Evolutionary conservation across 2,888 invertebrate species (phyloP).

Genomic region (Drosophila sordidula): DNA sequence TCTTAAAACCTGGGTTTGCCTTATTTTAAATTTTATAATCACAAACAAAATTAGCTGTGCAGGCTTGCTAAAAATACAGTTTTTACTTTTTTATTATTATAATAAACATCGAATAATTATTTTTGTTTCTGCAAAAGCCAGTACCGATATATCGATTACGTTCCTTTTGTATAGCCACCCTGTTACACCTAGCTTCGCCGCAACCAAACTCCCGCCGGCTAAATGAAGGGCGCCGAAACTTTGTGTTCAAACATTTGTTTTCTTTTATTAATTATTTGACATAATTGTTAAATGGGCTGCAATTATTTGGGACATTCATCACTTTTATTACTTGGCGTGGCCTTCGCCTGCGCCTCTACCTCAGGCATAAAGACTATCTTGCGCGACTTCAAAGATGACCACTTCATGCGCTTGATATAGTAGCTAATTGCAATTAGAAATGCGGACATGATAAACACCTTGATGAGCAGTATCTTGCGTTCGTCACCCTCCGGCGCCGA

Average conservation of each 20-base stretch:
- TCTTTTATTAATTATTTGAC: neutral
- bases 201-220: neutral
- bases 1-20: no score
- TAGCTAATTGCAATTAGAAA: conserved; percentile 87
- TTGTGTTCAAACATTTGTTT: neutral
- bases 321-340: conserved; percentile 4
- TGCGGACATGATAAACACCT: conserved; percentile 89
- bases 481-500: conserved; percentile 96
- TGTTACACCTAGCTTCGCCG: neutral
- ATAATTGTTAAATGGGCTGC: neutral
- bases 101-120: neutral
- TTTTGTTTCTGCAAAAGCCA: neutral
- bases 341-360: conserved; percentile 46
- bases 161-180: neutral
- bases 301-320: conserved; percentile 14
- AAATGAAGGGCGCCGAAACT: neutral
- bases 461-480: conserved; percentile 92
- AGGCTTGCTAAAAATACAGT: no score
- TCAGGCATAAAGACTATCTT: conserved; percentile 92
- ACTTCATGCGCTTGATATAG: conserved; percentile 95
- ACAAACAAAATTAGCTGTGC: no score
- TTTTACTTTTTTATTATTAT: neutral
- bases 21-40: no score
- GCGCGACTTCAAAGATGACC: conserved; percentile 92
- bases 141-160: neutral